phyloP scores from a whole-genome alignment of 2,113 vertebrate species.

The Caranx melampygus region DNA sequence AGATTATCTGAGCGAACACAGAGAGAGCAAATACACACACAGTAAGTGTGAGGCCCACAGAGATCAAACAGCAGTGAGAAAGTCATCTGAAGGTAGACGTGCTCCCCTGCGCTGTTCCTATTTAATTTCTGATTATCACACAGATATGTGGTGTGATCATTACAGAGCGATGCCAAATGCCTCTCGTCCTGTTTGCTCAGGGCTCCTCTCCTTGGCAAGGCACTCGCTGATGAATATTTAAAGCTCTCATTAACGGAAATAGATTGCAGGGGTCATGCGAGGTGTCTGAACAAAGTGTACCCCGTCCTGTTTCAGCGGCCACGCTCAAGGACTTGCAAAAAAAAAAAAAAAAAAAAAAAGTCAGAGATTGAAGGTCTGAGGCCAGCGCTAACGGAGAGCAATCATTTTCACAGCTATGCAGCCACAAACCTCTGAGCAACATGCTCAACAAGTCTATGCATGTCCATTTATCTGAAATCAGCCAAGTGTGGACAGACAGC shows the following conservation, averaged over 20 bases:
- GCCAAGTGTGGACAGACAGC: not conserved
- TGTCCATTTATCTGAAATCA: not conserved
- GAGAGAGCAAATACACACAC: slow-evolving; percentile 9
- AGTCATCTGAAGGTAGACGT: slow-evolving; percentile 64
- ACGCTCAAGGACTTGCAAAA: slow-evolving; percentile 26
- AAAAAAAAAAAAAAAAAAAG: not conserved
- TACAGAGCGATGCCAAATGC: slow-evolving; percentile 32
- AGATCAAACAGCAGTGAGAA: slow-evolving; percentile 51
- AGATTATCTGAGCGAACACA: slow-evolving; percentile 29
- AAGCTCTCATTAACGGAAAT: slow-evolving; percentile 56
- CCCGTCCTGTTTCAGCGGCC: slow-evolving; percentile 18
- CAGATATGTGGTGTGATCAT: slow-evolving; percentile 55
- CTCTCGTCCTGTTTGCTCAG: slow-evolving; percentile 60
- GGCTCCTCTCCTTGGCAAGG: slow-evolving; percentile 56
- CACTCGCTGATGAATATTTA: slow-evolving; percentile 69
- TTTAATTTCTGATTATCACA: slow-evolving; percentile 67
- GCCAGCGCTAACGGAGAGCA: not conserved
- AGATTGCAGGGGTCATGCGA: slow-evolving; percentile 44
- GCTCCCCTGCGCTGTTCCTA: slow-evolving; percentile 37
- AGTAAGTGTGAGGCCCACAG: slow-evolving; percentile 2
- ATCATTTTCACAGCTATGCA: slow-evolving; percentile 3
- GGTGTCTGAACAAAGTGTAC: slow-evolving; percentile 27
- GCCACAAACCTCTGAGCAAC: not conserved
- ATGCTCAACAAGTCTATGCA: slow-evolving; percentile 9
- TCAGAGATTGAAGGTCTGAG: slow-evolving; percentile 26